These are phyloP conservation scores for Sinocyclocheilus anophthalmus DNA, from an alignment of 2,113 vertebrate species.

Conservation along the genomic window DNA sequence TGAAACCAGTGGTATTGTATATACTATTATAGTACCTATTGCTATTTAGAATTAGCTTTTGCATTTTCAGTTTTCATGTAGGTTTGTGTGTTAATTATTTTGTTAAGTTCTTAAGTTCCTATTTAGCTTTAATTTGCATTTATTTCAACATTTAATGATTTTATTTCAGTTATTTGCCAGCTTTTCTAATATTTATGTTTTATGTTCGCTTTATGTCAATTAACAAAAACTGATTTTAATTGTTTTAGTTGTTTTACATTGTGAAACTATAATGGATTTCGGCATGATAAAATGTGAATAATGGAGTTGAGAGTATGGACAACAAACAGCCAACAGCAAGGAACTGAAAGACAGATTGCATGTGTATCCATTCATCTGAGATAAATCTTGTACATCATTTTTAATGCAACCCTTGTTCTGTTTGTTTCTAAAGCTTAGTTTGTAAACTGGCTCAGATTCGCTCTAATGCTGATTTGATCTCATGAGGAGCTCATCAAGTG, in stretches of 20 bases:
- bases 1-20: background rate
- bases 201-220: background rate
- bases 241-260: no score
- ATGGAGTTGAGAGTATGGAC: background rate
- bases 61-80: background rate
- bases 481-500: background rate
- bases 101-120: no score
- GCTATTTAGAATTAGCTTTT: background rate
- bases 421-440: background rate
- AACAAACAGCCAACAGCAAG: background rate
- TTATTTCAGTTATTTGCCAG: no score
- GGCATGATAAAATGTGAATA: background rate
- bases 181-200: background rate
- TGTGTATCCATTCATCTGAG: background rate
- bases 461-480: constrained; percentile 6
- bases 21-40: background rate
- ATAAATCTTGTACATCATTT: no score
- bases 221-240: no score
- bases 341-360: background rate
- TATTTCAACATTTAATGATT: no score
- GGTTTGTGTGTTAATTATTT: background rate
- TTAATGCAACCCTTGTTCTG: background rate
- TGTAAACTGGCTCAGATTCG: background rate
- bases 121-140: no score
- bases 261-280: background rate